Base-by-base conservation (phyloP, 2,888 invertebrate genomes). In the Amblyteles armatorius region DNA sequence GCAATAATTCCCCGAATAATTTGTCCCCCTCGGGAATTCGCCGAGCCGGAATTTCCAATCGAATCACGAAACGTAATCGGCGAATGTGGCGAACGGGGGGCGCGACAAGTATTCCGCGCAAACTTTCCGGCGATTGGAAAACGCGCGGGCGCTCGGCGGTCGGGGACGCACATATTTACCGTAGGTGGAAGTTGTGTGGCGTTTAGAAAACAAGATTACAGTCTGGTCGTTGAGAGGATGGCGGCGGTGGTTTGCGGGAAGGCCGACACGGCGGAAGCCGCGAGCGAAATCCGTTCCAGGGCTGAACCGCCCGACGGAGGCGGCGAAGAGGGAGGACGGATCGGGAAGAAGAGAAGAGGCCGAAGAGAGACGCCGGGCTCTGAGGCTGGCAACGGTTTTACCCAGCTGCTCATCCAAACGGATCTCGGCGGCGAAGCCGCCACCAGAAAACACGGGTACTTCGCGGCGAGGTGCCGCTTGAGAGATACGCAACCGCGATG, bases 161-260 rank as follows among this genome's bases (percentile, higher is more conserved):
- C 71, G 89, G 86, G 87, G 85, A 88, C 90, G 92, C 91, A 92
- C 90, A 90, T 91, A 91, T 90, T 91, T 90, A 77, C 89, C 89
- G 60, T 57, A 16, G 44, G 73, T 50, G 16, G 83, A 91, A 92
- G 90, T 92, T 92, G 89, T 92, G 89, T 86, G 90, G 90, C 91
- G 91, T 92, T 92, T 92, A 89, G 93, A 92, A 93, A 93, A 93
- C 92, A 92, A 91, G 92, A 93, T 93, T 93, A 93, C 91, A 92
- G 92, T 92, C 92, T 88, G 89, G 87, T 78, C 79, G 79, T 74
- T 44, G 44, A 44, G 48, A 19, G 52, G 60, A 60, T 6, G 33
- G 60, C 68, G 57, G 0, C 60, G 29, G 74, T 72, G 71, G 79
- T 79, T 76, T 83, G 60, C 68, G 55, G 76, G 40, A 74, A 79